These are phyloP conservation scores for Sylvilagus bachmani DNA, from an alignment of 2,113 vertebrate genomes.

Conservation along the genomic window DNA sequence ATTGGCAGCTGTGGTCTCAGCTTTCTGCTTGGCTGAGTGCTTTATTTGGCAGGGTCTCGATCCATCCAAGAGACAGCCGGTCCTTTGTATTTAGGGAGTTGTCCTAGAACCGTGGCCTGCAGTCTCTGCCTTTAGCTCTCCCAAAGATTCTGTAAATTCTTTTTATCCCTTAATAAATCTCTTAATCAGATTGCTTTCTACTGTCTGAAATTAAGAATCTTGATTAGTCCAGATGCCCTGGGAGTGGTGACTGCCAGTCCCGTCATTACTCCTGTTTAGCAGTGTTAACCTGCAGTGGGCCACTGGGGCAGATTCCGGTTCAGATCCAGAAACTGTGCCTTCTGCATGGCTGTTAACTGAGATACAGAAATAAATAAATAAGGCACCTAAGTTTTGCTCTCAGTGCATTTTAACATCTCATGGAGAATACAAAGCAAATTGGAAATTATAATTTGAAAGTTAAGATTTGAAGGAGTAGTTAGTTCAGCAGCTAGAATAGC, in stretches of 20 bases:
- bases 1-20: neutral
- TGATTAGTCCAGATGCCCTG: neutral
- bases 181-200: neutral
- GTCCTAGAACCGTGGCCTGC: neutral
- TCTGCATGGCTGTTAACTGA: neutral
- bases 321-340: neutral
- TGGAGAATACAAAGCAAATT: neutral
- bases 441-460: neutral
- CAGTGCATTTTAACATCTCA: neutral
- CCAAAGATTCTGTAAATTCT: neutral
- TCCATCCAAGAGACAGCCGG: neutral
- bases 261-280: neutral
- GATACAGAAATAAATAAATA: neutral
- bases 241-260: neutral
- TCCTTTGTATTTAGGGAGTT: neutral
- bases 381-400: neutral
- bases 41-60: neutral
- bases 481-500: neutral
- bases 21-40: neutral
- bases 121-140: neutral
- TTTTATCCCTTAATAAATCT: constrained; percentile 6
- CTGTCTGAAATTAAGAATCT: neutral
- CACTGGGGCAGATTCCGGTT: neutral
- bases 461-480: neutral
- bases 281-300: neutral